Evolutionary conservation across 2,797 vertebrate genomes (phyloP).

Genomic region (Syngnathus acus): DNA sequence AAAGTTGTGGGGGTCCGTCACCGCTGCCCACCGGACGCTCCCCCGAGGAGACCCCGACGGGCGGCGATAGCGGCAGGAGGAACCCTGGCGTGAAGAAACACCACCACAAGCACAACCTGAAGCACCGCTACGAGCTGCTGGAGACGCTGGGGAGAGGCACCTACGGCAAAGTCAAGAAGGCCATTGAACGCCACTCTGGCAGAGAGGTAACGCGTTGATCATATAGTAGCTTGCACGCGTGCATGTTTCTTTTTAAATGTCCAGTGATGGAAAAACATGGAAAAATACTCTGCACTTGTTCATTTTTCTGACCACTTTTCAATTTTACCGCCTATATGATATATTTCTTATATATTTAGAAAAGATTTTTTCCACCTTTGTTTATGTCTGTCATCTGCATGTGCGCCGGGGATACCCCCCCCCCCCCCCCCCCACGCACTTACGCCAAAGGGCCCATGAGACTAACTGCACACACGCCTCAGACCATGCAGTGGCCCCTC

Average conservation of each 20-base stretch:
- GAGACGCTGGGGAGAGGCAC: slow-evolving; percentile 95
- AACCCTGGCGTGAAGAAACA: slow-evolving; percentile 89
- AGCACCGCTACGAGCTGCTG: slow-evolving; percentile 95
- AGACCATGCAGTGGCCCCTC: slow-evolving; percentile 38
- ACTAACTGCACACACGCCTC: slow-evolving; percentile 52
- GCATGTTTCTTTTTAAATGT: not conserved
- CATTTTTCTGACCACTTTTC: no score
- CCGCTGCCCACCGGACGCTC: slow-evolving; percentile 3
- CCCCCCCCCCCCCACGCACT: slow-evolving; percentile 12
- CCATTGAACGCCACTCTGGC: slow-evolving; percentile 90
- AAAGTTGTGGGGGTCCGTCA: slow-evolving; percentile 26
- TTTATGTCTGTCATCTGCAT: not conserved
- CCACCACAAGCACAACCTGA: slow-evolving; percentile 98
- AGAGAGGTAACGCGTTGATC: slow-evolving; percentile 81
- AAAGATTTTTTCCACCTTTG: not conserved
- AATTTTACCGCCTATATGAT: no score
- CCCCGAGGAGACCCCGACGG: slow-evolving; percentile 40
- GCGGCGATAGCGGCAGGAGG: slow-evolving; percentile 60
- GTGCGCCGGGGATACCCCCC: no score
- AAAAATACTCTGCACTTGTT: no score
- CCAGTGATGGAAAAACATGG: not conserved
- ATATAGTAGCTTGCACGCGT: no score
- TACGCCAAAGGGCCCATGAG: slow-evolving; percentile 36
- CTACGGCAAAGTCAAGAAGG: slow-evolving; percentile 96
- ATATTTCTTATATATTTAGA: no score